A percentile compares a stretch with the other conserved stretches of the same genome.
Conservation (phyloP, 1,140 invertebrate genomes). For the Procambarus virginalis region DNA sequence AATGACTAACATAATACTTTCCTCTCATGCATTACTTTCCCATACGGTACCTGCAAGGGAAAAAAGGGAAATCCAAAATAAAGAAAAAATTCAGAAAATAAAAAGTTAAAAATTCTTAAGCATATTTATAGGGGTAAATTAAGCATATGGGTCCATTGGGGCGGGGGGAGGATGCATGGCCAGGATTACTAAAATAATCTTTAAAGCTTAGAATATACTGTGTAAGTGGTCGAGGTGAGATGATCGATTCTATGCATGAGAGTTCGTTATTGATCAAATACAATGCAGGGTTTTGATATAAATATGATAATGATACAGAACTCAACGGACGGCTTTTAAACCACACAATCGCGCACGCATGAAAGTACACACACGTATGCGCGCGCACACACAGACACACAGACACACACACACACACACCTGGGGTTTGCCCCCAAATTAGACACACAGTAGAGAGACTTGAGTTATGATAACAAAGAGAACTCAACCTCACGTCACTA, state of each 20-base stretch:
- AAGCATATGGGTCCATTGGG: neutral
- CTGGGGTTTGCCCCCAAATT: no score
- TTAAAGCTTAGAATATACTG: neutral
- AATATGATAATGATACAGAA: neutral
- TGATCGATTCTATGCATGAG: neutral
- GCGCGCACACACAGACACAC: neutral
- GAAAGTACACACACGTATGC: neutral
- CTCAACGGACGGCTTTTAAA: neutral
- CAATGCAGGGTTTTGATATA: neutral
- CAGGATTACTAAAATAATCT: no score
- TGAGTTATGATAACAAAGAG: no score
- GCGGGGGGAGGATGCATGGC: no score
- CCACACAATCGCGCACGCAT: neutral
- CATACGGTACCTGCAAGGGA: slow-evolving; percentile 41
- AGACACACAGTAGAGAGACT: no score
- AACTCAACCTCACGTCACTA: no score
- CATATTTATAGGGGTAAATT: neutral
- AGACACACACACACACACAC: slow-evolving; percentile 30
- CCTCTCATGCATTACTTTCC: slow-evolving; percentile 21
- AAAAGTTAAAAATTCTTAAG: neutral
- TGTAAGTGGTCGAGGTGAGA: neutral
- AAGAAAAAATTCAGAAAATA: neutral
- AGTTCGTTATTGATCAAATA: neutral
- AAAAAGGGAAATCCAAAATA: slow-evolving; percentile 3
- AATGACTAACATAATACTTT: slow-evolving; percentile 32